Base-by-base conservation (phyloP, 1,140 invertebrate genomes). In the Tenebrio molitor region DNA sequence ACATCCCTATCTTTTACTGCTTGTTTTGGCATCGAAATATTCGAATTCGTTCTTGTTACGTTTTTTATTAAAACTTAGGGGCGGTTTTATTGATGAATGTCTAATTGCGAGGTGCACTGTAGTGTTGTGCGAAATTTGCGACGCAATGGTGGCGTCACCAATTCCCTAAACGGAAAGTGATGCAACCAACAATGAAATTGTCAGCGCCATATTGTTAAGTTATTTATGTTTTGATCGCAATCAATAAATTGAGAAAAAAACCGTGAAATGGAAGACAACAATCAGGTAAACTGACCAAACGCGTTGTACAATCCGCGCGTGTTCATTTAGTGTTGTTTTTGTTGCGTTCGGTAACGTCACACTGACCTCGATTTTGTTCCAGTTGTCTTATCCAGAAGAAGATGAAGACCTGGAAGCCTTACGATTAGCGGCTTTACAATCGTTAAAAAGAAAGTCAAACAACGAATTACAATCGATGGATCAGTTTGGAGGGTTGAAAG, bases 381-480 rank as follows among this genome's bases (percentile, higher is more conserved):
- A 80, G 76, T 44, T 69, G 17, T 25, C 65, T 72, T 33, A 25
- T 36, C 79, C 81, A 16, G 82, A 83, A 39, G 82, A 82, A 15
- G 82, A 83, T 65, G 80, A 82, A 62, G 82, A 83, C 75, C 69
- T 83, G 42, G 81, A 83, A 78, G 71, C 73, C 44, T 74, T 83
- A 68, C 75, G 82, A 21, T 71, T 79, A 70, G 82, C 81, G 34
- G 82, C 82, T 23, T 74, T 83, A 12, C 76, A 81, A 53, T 76
- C 80, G 2, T 63, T 82, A 29, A 82, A 81, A 70, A 79, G 74
- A 68, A 74, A 74, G 71, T 12, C 2, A 34, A 69, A 19, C 44
- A 44, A 29, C 36, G 23, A 72, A 7, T 10, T 8, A 5, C 50
- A n/a, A n/a, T 7, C 12, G 2, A 14, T 58, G 23, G 23, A 1